Conservation (phyloP, 2,113 vertebrate genomes). For the Periophthalmus modestus region DNA sequence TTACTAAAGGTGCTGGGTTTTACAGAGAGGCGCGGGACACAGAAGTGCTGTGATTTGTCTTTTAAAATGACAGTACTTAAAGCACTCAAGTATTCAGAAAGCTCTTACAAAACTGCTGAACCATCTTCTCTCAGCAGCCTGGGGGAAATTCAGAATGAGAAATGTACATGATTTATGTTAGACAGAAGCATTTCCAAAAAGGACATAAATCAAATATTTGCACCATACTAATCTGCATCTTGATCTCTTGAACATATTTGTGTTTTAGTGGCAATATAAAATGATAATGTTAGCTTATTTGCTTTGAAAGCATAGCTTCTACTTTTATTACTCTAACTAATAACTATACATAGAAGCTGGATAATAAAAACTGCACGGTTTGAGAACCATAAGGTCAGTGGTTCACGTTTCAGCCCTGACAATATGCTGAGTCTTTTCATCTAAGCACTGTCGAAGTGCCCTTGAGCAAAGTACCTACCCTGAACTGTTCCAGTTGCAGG, state of each 20-base stretch:
- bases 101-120: constrained; percentile 24
- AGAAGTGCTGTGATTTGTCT: constrained; percentile 23
- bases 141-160: not conserved
- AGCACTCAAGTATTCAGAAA: constrained; percentile 22
- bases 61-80: constrained; percentile 17
- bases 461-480: too few relatives aligned
- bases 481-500: too few relatives aligned
- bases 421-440: too few relatives aligned
- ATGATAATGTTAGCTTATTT: not conserved
- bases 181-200: not conserved
- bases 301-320: not conserved
- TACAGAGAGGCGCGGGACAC: not conserved
- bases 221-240: not conserved
- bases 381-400: not conserved
- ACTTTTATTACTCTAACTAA: not conserved
- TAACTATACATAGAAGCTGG: not conserved
- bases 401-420: not conserved
- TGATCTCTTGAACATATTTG: not conserved
- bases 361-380: not conserved
- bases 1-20: constrained; percentile 21
- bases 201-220: not conserved
- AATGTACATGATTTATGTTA: not conserved
- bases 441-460: too few relatives aligned
- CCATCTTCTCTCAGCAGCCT: not conserved
- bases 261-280: too few relatives aligned